Evolutionary conservation across 1,140 invertebrate species (phyloP).

Genomic region (Drosophila baimaii): DNA sequence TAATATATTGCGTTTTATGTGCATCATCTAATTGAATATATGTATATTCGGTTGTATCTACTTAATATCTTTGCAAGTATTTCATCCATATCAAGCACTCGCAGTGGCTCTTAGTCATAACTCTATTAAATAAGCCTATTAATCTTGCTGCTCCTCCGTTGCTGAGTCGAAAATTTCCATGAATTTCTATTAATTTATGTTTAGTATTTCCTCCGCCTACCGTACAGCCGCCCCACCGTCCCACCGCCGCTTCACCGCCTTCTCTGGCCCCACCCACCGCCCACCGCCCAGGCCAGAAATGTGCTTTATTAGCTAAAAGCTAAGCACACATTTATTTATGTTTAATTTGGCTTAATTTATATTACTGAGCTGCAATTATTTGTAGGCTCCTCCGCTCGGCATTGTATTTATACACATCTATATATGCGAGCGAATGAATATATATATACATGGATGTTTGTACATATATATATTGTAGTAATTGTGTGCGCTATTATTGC

Average conservation of each 20-base stretch:
- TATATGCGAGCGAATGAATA: not conserved
- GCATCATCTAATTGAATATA: constrained; percentile 12
- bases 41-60: constrained; percentile 21
- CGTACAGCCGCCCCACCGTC: not conserved
- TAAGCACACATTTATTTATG: constrained; percentile 70
- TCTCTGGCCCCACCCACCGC: constrained; percentile 4
- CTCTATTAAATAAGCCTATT: constrained; percentile 66
- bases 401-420: constrained; percentile 26
- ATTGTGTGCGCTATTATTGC: constrained; percentile 58
- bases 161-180: constrained; percentile 48
- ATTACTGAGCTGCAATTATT: constrained; percentile 65
- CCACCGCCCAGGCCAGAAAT: constrained; percentile 35
- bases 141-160: constrained; percentile 50
- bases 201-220: constrained; percentile 45
- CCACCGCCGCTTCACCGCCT: not conserved
- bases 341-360: constrained; percentile 73
- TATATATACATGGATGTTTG: not conserved
- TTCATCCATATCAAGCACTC: constrained; percentile 25
- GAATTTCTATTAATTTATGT: constrained; percentile 72
- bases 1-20: constrained; percentile 9
- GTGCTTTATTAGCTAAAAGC: constrained; percentile 66
- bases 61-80: constrained; percentile 19
- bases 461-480: constrained; percentile 15
- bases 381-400: constrained; percentile 35
- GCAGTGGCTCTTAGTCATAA: constrained; percentile 56